Base-by-base conservation (phyloP, 2,113 vertebrate genomes). In the Antennarius striatus region DNA sequence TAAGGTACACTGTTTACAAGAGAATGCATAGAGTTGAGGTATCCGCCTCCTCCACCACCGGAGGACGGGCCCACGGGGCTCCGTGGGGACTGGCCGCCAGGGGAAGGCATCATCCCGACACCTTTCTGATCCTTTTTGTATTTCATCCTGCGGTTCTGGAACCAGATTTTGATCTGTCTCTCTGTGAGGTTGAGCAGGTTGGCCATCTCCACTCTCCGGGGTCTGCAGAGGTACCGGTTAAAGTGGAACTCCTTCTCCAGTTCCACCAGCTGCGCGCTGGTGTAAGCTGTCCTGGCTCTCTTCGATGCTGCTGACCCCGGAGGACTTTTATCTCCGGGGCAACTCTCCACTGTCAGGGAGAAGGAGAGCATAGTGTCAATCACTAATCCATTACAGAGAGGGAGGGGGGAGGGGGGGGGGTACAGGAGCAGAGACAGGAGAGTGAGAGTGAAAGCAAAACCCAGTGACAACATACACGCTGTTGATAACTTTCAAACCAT, bases 101-200 rank as follows among this genome's bases (percentile, higher is more conserved):
- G 96, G 63, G 97, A 98, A 36, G 95, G 96, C 93, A 97, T 94
- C 96, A 98, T 96, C 46, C 97, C 95, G 52, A 96, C 95, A 42
- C 96, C 96, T 84, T 98, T 98, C 86, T 99, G 98, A 93, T 99
- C 96, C 88, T 99, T 99, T 91, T 99, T 99, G 90, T 98, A 98
- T 73, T 99, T 99, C 98, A 99, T 99, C 84, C 97, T 93, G 69
- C 96, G 95, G 83, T 99, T 99, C 90, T 99, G 98, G 89, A 99
- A 99, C 98, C 98, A 99, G 86, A 99, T 99, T 92, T 99, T 99
- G 82, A 99, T 99, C 92, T 99, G 98, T 91, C 97, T 95, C 86
- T 99, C 98, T 0, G 97, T 98, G 82, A 99, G 95, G 90, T 96
- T 98, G 76, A 98, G 95, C 84, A 98, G 86, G 89, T 98, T 99